Evolutionary conservation across 2,888 invertebrate genomes (phyloP).

Genomic region (Sinhomidia bicolor): DNA sequence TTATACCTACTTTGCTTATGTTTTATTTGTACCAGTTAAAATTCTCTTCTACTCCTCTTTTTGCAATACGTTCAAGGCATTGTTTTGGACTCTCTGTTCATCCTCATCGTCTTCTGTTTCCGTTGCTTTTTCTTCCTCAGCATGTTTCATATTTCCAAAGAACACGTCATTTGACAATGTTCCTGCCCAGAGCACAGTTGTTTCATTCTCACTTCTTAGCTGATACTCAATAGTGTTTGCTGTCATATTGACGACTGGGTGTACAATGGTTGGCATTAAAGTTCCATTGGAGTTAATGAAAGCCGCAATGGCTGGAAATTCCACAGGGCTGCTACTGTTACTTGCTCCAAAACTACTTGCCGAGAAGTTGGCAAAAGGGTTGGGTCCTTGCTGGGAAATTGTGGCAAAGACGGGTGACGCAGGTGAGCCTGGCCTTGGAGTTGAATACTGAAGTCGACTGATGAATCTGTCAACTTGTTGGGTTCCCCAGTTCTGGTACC

Average conservation of each 20-base stretch:
- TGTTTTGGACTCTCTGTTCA: constrained; percentile 33
- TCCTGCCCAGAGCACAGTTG: constrained; percentile 68
- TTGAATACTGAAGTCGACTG: constrained; percentile 31
- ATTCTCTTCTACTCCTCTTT: constrained; percentile 25
- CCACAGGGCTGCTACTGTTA: background rate
- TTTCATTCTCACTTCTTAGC: constrained; percentile 63
- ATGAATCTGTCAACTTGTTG: constrained; percentile 63
- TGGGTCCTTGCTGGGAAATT: constrained; percentile 18
- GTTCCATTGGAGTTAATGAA: constrained; percentile 66
- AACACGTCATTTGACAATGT: constrained; percentile 59
- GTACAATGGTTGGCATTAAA: constrained; percentile 60
- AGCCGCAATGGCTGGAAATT: constrained; percentile 61
- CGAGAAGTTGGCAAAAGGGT: constrained; percentile 53
- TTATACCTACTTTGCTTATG: too few species aligned
- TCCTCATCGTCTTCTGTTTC: constrained; percentile 38
- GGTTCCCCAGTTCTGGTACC: constrained; percentile 67
- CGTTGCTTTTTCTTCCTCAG: background rate
- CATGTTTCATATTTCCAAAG: constrained; percentile 44
- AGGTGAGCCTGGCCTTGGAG: constrained; percentile 47
- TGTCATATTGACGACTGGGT: constrained; percentile 65
- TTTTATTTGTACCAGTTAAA: too few species aligned
- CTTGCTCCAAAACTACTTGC: background rate
- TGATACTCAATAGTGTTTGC: constrained; percentile 66
- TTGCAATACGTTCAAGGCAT: constrained; percentile 1
- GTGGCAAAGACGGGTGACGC: constrained; percentile 47